Percentiles rank a stretch among this genome's conserved stretches.
Evolutionary conservation across 2,797 vertebrate species (phyloP).

Genomic region (Lacerta viridis): DNA sequence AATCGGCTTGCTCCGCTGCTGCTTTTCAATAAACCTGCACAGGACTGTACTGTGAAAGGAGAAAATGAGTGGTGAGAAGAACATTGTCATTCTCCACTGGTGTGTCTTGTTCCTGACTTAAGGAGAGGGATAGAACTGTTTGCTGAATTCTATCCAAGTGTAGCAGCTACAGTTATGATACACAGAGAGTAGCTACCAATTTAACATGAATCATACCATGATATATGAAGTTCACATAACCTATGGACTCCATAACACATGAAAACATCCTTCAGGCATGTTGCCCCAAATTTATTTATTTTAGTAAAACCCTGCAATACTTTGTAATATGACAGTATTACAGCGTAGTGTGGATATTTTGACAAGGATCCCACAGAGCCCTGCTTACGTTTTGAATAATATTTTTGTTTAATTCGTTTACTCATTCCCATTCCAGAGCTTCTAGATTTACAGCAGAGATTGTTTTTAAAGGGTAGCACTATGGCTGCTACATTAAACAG

Average conservation of each 20-base stretch:
- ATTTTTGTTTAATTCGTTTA: conserved; percentile 69
- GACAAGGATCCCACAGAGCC: conserved; percentile 69
- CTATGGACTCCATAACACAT: conserved; percentile 21
- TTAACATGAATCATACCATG: background rate
- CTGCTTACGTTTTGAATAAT: conserved; percentile 74
- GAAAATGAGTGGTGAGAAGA: background rate
- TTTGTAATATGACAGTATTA: conserved; percentile 64
- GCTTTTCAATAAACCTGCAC: background rate
- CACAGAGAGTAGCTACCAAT: background rate
- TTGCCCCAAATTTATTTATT: conserved; percentile 52
- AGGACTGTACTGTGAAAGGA: background rate
- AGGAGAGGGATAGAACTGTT: background rate
- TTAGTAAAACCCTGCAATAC: conserved; percentile 36
- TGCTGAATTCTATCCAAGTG: background rate
- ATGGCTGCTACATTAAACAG: conserved; percentile 61
- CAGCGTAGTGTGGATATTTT: conserved; percentile 67
- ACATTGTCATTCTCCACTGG: background rate
- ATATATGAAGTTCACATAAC: background rate
- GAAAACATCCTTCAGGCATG: conserved; percentile 46
- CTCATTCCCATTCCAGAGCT: conserved; percentile 67
- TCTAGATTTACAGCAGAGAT: conserved; percentile 56
- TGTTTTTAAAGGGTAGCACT: conserved; percentile 43
- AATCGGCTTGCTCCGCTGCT: too few species aligned
- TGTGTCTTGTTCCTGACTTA: background rate
- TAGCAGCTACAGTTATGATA: background rate